Percentiles rank a stretch among this genome's conserved stretches.
These are phyloP conservation scores for Threskiornis aethiopicus DNA, from an alignment of 2,797 vertebrate genomes.

Conservation along the genomic window DNA sequence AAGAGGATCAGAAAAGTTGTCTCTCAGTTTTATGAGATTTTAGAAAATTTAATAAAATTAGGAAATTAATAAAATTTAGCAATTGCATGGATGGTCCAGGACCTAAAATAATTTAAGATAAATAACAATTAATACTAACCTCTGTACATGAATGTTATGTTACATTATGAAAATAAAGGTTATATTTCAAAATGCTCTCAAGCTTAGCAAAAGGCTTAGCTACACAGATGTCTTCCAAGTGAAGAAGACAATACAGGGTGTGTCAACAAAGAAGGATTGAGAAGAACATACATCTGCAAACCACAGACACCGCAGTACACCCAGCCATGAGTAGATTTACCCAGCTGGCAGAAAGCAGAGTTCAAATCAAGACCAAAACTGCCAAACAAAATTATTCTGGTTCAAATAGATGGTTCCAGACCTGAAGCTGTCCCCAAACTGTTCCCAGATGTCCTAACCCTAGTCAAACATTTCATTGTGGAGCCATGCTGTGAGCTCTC, in stretches of 20 bases:
- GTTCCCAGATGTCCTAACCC: constrained; percentile 50
- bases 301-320: neutral
- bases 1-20: neutral
- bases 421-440: constrained; percentile 47
- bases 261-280: neutral
- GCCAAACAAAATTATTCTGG: constrained; percentile 33
- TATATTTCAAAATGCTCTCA: neutral
- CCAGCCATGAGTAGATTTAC: neutral
- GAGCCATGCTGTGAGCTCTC: neutral
- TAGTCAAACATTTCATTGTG: neutral
- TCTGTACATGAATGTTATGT: neutral
- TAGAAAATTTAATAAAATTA: neutral
- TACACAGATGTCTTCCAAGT: neutral
- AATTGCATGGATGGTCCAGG: neutral
- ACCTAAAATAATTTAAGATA: neutral
- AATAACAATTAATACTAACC: neutral
- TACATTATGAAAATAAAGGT: neutral
- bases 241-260: constrained; percentile 32
- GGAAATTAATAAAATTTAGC: neutral
- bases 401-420: constrained; percentile 13
- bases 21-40: neutral
- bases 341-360: constrained; percentile 33
- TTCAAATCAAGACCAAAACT: constrained; percentile 32
- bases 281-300: constrained; percentile 9
- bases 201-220: neutral